Evolutionary conservation across 1,140 invertebrate species (phyloP), one percentile per base, ranked within the genome.

Genomic region (Heliconius hermathena): DNA sequence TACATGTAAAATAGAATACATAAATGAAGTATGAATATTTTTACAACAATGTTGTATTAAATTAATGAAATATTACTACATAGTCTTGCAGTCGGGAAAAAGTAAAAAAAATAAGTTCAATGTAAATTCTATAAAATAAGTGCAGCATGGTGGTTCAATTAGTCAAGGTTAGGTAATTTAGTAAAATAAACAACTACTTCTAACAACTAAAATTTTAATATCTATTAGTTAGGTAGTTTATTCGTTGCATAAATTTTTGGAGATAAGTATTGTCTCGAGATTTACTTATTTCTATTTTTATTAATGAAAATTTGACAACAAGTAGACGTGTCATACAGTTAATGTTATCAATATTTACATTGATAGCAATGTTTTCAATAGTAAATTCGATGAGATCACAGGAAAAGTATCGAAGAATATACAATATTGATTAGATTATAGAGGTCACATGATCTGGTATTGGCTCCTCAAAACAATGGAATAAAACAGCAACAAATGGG

Each of bases 321-420:
- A 26, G 33, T 16, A 66, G 54, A 20, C 74, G 36, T 75, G 54
- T 1, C 20, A 8, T 60, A 52, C 36, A 66, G 18, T 36, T 8
- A 9, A 1, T 76, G 57, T 41, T 70, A 70, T 76, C 60, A 71
- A 52, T 77, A 71, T 79, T 71, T 73, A 81, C 57, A 71, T 22
- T 60, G 52, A 52, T 81, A 22, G 2, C 41, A 41, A 73, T 78
- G 80, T 81, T 78, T 81, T 81, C 38, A 78, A 72, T 46, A 71
- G 38, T 77, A 77, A 16, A 76, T 76, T 57, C 73, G 78, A 89
- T 89, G 89, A 90, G 88, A 91, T 92, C 89, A 91, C 86, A 87
- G 88, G 89, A 90, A 90, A 89, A 90, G 79, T 90, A 85, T 90
- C 85, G 86, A 83, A 87, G 83, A 88, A 90, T 86, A 88, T 89